Percentiles rank a stretch among this genome's conserved stretches.
These are phyloP conservation scores for Lampris incognitus DNA, from an alignment of 2,113 vertebrate species.

Conservation along the genomic window DNA sequence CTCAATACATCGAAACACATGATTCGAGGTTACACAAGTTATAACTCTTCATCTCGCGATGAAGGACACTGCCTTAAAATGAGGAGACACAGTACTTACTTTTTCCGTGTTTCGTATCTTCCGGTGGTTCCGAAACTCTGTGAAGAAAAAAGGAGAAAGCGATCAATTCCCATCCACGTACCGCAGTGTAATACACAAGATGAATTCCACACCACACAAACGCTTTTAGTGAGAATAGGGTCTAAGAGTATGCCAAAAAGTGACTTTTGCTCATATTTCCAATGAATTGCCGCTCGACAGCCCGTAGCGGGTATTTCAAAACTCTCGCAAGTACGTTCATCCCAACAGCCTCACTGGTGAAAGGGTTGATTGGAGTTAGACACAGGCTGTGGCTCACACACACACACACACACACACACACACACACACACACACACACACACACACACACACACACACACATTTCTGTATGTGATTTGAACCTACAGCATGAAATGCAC, in stretches of 20 bases:
- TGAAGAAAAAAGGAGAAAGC: constrained; percentile 21
- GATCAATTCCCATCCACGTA: not conserved
- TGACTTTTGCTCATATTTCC: too few relatives aligned
- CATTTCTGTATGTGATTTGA: too few relatives aligned
- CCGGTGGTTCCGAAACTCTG: constrained; percentile 75
- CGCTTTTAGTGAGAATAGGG: not conserved
- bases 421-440: too few relatives aligned
- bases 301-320: too few relatives aligned
- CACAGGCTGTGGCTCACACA: not conserved
- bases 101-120: constrained; percentile 77
- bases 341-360: not conserved
- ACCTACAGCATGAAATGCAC: too few relatives aligned
- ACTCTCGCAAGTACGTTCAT: not conserved
- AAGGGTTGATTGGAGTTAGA: not conserved
- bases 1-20: too few relatives aligned
- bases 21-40: too few relatives aligned
- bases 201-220: not conserved
- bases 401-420: not conserved
- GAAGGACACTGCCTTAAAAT: not conserved
- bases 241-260: not conserved
- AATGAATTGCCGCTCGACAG: too few relatives aligned
- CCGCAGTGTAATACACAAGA: not conserved
- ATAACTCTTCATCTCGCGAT: not conserved
- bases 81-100: constrained; percentile 70
- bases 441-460: too few relatives aligned